Conservation (phyloP, 2,113 vertebrate genomes). For the Lophura nycthemera region DNA sequence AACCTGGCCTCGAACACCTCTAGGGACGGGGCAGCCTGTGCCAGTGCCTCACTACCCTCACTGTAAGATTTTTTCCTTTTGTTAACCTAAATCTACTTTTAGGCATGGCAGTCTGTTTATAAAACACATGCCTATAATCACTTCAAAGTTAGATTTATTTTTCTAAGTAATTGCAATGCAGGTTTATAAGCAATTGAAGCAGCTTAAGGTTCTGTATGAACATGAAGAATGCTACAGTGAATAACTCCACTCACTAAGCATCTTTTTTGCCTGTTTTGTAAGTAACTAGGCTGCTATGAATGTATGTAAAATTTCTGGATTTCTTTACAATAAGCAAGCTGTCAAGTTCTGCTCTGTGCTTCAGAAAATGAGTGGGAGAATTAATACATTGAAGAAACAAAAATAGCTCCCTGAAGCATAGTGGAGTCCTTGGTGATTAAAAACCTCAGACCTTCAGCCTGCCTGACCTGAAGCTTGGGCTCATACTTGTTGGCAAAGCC, state of each 20-base stretch:
- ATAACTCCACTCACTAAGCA: not conserved
- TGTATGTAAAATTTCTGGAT: not conserved
- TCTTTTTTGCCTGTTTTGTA: slow-evolving; percentile 8
- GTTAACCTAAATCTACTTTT: not conserved
- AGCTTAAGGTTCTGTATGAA: not conserved
- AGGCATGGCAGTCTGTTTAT: not conserved
- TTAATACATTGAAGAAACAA: slow-evolving; percentile 44
- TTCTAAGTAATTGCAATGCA: not conserved
- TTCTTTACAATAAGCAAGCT: slow-evolving; percentile 31
- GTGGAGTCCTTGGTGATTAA: not conserved
- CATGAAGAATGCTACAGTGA: not conserved
- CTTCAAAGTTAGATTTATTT: not conserved
- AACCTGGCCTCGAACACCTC: too few relatives aligned
- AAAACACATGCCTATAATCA: not conserved
- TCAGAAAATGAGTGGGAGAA: slow-evolving; percentile 34
- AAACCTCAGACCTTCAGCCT: not conserved
- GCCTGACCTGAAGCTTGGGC: not conserved
- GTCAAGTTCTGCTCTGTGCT: slow-evolving; percentile 28
- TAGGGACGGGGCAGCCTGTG: too few relatives aligned
- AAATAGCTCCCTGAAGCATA: slow-evolving; percentile 1
- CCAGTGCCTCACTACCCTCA: too few relatives aligned
- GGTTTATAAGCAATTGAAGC: not conserved
- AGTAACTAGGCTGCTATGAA: not conserved
- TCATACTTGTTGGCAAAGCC: not conserved
- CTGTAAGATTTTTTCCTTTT: too few relatives aligned